A percentile compares a stretch with the other conserved stretches of the same genome.
These are phyloP conservation scores for human (Homo sapiens) DNA, from an alignment of 2,113 vertebrate genomes.

Conservation along the genomic window GRCh38 chr5:79059001-79059500, in stretches of 20 bases:
- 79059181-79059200: neutral
- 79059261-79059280: neutral
- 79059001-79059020: neutral
- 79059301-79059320: neutral
- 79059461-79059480: neutral
- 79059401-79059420: neutral
- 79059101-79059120: neutral
- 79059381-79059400: neutral
- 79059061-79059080: neutral
- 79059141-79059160: slow-evolving; percentile 1
- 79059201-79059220: neutral
- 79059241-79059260: neutral
- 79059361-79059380: neutral
- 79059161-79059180: slow-evolving; percentile 22
- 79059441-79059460: neutral
- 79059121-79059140: slow-evolving; percentile 2
- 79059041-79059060: neutral
- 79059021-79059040: neutral
- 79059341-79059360: accelerated
- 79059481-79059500: neutral
- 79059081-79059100: neutral
- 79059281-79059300: neutral
- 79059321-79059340: neutral
- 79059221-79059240: neutral
- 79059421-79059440: neutral